Evolutionary conservation across 2,797 vertebrate species (phyloP), one percentile per base, ranked within the genome.

Genomic region (Pygocentrus nattereri): DNA sequence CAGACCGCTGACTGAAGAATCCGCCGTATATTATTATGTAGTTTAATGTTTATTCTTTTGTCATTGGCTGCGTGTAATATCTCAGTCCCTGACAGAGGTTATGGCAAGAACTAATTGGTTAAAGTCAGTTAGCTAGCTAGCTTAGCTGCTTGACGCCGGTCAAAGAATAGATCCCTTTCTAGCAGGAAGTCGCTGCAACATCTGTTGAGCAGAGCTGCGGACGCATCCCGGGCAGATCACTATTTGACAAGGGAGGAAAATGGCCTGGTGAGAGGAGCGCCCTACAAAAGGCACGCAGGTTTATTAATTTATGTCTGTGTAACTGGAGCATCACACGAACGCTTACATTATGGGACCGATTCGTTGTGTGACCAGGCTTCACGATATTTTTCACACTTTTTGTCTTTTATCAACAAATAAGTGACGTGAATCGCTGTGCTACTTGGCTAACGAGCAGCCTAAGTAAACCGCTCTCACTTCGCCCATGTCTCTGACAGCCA

Each of bases 241-340:
- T 80, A 62, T 88, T 79, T 85, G 72, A 78, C 84, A 85, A 27
- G 44, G 27, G 25, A 12, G 50, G 47, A 80, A 87, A 84, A 80
- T 38, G 86, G 88, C 88, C 84, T 84, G 16, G 18, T 30, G 23
- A n/a, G 52, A 65, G 44, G 59, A 81, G 75, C 81, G 34, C 77
- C 58, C 74, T 83, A 54, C 65, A 68, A 23, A 82, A 23, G 27
- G 7, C 65, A 12, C 61, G 18, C 19, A 21, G 30, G 47, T 64
- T 82, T 64, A 54, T 52, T 64, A 13, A 21, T 70, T 27, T 54
- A 21, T 65, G 30, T 65, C 21, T 65, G 18, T 65, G 13, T 31
- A 27, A 31, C 25, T 72, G 4, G 16, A 21, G 8, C 69, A 19
- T 31, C 19, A 3, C 27, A 1, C 16, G 47, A 23, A 34, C 18